phyloP scores from a whole-genome alignment of 2,888 invertebrate species.

The Apodemia zela region DNA sequence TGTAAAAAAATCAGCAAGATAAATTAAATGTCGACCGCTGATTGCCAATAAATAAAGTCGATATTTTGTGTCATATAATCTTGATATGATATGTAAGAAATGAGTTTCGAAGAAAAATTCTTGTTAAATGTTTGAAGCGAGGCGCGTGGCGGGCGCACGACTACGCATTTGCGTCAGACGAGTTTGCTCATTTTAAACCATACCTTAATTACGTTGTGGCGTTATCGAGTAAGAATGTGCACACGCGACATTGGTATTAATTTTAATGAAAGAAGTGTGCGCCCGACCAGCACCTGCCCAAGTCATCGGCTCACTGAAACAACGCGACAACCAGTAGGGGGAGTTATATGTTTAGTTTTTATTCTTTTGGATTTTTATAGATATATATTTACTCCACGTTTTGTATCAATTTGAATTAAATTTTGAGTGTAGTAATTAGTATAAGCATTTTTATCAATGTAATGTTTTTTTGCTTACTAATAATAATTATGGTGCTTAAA shows the following conservation, averaged over 20 bases:
- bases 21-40: conserved; percentile 55
- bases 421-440: too few species aligned
- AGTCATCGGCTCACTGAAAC: conserved; percentile 65
- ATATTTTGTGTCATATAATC: conserved; percentile 63
- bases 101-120: conserved; percentile 58
- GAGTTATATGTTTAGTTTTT: conserved; percentile 24
- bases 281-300: conserved; percentile 67
- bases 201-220: conserved; percentile 77
- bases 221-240: conserved; percentile 80
- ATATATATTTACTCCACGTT: not conserved
- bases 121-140: conserved; percentile 50
- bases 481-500: too few species aligned
- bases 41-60: conserved; percentile 69
- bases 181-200: conserved; percentile 58
- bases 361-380: conserved; percentile 5
- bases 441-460: too few species aligned
- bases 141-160: conserved; percentile 64
- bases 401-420: not conserved
- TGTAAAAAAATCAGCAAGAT: conserved; percentile 52
- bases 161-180: conserved; percentile 37
- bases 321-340: conserved; percentile 32
- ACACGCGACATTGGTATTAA: conserved; percentile 81
- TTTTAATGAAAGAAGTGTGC: conserved; percentile 80
- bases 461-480: too few species aligned
- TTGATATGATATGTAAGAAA: conserved; percentile 58